phyloP scores from a whole-genome alignment of 2,888 invertebrate genomes.

The Ischnura elegans region DNA sequence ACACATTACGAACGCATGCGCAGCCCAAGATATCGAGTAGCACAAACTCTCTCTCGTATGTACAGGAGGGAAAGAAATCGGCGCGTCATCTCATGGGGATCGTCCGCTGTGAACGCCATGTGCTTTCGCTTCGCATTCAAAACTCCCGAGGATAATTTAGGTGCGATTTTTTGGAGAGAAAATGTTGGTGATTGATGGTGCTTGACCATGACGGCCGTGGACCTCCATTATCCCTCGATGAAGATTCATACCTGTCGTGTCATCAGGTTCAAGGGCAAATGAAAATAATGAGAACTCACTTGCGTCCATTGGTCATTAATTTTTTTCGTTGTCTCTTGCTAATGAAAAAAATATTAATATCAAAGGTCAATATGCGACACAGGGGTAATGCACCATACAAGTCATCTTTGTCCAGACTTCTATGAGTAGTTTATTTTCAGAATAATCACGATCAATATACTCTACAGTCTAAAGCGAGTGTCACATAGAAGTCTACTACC shows the following conservation, averaged over 20 bases:
- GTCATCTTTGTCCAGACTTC: too few relatives aligned
- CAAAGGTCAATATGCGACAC: not conserved
- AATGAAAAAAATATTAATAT: not conserved
- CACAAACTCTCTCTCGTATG: not conserved
- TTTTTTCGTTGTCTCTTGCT: not conserved
- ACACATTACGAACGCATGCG: not conserved
- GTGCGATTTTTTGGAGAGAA: not conserved
- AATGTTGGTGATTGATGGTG: not conserved
- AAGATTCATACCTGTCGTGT: not conserved
- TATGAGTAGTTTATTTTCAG: too few relatives aligned
- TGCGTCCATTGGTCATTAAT: not conserved
- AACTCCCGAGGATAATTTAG: not conserved
- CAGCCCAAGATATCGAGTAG: not conserved
- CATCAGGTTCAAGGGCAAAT: constrained; percentile 10
- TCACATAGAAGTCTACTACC: too few relatives aligned
- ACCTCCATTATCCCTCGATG: not conserved
- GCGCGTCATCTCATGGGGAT: not conserved
- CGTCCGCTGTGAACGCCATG: too few relatives aligned
- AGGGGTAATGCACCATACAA: too few relatives aligned
- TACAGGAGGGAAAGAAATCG: not conserved
- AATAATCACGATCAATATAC: too few relatives aligned
- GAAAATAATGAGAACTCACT: not conserved
- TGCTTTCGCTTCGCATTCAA: not conserved
- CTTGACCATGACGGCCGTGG: not conserved
- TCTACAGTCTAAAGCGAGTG: too few relatives aligned